Conservation (phyloP, 2,797 vertebrate genomes). For the Sciurus vulgaris region DNA sequence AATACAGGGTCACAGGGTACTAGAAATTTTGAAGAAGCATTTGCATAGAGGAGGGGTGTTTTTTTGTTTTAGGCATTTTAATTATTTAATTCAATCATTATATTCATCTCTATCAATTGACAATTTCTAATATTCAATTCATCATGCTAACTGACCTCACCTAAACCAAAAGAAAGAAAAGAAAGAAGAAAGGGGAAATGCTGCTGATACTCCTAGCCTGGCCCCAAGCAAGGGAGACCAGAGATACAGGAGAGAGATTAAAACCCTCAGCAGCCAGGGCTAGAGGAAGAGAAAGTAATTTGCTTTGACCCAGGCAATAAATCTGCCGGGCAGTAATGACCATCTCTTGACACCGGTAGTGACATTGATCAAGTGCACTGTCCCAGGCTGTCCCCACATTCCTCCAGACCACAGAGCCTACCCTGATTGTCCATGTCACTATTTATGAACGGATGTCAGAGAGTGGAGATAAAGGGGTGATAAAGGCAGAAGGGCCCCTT, state of each 20-base stretch:
- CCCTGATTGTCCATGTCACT: conserved; percentile 12
- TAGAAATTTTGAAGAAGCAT: background rate
- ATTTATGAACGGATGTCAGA: conserved; percentile 58
- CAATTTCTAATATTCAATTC: background rate
- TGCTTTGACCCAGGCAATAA: conserved; percentile 87
- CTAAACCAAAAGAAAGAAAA: background rate
- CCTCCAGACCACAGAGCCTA: conserved; percentile 67
- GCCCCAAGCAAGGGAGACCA: conserved; percentile 54
- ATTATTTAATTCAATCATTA: background rate
- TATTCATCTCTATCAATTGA: background rate
- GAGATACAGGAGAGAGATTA: conserved; percentile 70
- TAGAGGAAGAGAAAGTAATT: conserved; percentile 86
- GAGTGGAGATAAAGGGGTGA: conserved; percentile 51
- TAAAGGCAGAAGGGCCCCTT: background rate
- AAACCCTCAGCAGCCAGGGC: conserved; percentile 54
- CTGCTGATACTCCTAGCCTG: background rate
- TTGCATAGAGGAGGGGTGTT: no score
- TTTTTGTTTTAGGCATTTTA: background rate
- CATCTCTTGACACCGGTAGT: conserved; percentile 82
- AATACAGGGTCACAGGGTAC: fast-evolving
- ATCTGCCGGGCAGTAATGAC: conserved; percentile 86
- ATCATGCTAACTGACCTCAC: background rate
- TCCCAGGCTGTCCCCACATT: conserved; percentile 54
- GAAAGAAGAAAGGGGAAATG: background rate
- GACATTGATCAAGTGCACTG: conserved; percentile 84